Percentiles rank a stretch among this genome's conserved stretches.
phyloP scores from a whole-genome alignment of 2,113 vertebrate species.

The Pipra filicauda region DNA sequence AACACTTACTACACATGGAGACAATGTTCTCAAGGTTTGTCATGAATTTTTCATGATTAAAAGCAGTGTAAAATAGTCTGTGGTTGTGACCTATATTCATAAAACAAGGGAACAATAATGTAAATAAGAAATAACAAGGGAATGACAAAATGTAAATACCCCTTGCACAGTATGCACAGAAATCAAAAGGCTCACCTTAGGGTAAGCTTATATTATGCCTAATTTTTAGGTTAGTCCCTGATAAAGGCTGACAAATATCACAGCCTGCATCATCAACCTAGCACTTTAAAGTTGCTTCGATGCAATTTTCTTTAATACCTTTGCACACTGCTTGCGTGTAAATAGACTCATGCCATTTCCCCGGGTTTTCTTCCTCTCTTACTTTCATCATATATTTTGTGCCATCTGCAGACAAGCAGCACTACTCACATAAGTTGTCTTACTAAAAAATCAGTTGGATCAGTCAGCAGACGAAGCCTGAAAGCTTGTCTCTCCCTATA shows the following conservation, averaged over 20 bases:
- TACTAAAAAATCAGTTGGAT: neutral
- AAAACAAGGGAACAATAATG: neutral
- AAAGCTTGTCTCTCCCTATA: conserved; percentile 27
- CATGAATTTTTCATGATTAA: conserved; percentile 25
- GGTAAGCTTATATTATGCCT: neutral
- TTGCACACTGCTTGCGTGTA: neutral
- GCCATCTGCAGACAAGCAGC: neutral
- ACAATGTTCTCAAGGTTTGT: neutral
- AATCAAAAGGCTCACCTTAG: conserved; percentile 7
- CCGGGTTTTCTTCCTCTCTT: neutral
- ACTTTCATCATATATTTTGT: neutral
- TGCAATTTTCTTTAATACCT: neutral
- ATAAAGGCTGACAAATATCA: neutral
- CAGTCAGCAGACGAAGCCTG: neutral
- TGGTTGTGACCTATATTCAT: conserved; percentile 37
- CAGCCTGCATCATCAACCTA: neutral
- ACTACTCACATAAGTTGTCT: neutral
- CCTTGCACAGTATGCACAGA: neutral
- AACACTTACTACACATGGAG: neutral
- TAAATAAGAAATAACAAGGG: conserved; percentile 1
- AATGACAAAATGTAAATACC: conserved; percentile 4
- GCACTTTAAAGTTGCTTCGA: neutral
- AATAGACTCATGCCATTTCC: neutral
- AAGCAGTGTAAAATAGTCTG: neutral
- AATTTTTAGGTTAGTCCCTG: neutral